A percentile compares a stretch with the other conserved stretches of the same genome.
These are phyloP conservation scores for Deilephila porcellus DNA, from an alignment of 2,888 invertebrate species.

Conservation along the genomic window DNA sequence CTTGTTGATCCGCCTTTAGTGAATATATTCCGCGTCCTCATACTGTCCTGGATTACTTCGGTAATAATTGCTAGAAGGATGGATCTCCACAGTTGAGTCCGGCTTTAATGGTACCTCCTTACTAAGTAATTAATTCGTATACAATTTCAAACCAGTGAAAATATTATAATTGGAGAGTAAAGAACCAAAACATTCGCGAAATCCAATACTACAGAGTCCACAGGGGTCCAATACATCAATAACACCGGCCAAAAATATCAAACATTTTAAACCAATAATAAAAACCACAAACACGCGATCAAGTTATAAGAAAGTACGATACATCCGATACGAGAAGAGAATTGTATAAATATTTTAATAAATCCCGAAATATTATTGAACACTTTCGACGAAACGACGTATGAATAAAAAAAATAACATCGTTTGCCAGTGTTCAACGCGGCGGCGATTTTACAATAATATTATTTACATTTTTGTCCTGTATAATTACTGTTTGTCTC, in stretches of 20 bases:
- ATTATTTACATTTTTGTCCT: constrained; percentile 52
- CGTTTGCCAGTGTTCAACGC: constrained; percentile 32
- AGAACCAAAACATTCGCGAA: not conserved
- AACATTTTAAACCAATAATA: constrained; percentile 30
- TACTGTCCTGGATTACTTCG: too few species aligned
- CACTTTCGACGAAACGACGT: constrained; percentile 20
- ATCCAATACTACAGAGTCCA: not conserved
- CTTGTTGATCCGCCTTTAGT: too few species aligned
- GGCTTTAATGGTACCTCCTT: too few species aligned
- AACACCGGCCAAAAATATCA: constrained; percentile 25
- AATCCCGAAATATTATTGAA: constrained; percentile 32
- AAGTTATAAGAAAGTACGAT: constrained; percentile 30
- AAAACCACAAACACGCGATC: constrained; percentile 32
- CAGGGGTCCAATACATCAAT: not conserved
- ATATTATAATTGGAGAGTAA: not conserved
- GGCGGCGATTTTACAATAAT: constrained; percentile 44
- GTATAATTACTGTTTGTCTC: constrained; percentile 55
- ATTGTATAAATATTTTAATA: constrained; percentile 29
- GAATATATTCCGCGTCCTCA: too few species aligned
- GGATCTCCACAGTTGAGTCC: too few species aligned
- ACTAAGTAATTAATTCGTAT: too few species aligned
- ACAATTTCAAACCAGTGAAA: not conserved
- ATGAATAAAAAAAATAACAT: constrained; percentile 31
- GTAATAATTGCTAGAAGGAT: too few species aligned
- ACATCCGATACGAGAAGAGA: not conserved